phyloP scores from a whole-genome alignment of 2,797 vertebrate species.

The Eulemur rubriventer region DNA sequence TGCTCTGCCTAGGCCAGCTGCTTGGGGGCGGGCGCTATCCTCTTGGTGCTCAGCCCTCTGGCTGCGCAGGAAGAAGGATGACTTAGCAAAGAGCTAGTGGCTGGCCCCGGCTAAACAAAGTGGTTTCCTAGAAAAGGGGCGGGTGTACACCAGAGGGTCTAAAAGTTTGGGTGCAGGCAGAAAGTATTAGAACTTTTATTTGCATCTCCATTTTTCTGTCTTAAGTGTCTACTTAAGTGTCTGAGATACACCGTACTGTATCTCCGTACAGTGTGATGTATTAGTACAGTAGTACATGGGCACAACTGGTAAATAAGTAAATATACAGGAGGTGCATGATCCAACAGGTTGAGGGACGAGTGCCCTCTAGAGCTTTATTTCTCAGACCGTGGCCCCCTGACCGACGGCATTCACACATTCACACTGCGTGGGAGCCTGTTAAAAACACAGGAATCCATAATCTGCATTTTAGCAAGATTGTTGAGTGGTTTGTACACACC shows the following conservation, averaged over 20 bases:
- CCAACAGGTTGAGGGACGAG: not conserved
- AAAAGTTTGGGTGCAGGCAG: not conserved
- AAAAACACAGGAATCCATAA: not conserved
- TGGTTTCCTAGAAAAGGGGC: not conserved
- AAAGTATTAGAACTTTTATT: not conserved
- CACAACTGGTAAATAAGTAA: not conserved
- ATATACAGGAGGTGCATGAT: too few relatives aligned
- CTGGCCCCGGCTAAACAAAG: not conserved
- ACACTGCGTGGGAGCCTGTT: not conserved
- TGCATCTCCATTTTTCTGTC: not conserved
- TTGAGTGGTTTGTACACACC: accelerated
- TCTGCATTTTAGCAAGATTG: not conserved
- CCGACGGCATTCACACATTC: accelerated
- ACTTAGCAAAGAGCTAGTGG: not conserved
- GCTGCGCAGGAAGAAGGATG: not conserved
- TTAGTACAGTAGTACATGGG: too few relatives aligned
- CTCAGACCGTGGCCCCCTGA: not conserved
- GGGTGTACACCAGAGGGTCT: not conserved
- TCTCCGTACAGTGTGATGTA: not conserved
- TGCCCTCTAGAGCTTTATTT: not conserved
- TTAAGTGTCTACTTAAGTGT: not conserved
- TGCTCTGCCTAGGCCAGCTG: not conserved
- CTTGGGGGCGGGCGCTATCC: accelerated
- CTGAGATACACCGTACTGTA: too few relatives aligned
- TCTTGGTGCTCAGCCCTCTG: not conserved